These are phyloP conservation scores for Perccottus glenii DNA, from an alignment of 2,113 vertebrate species.

Conservation along the genomic window DNA sequence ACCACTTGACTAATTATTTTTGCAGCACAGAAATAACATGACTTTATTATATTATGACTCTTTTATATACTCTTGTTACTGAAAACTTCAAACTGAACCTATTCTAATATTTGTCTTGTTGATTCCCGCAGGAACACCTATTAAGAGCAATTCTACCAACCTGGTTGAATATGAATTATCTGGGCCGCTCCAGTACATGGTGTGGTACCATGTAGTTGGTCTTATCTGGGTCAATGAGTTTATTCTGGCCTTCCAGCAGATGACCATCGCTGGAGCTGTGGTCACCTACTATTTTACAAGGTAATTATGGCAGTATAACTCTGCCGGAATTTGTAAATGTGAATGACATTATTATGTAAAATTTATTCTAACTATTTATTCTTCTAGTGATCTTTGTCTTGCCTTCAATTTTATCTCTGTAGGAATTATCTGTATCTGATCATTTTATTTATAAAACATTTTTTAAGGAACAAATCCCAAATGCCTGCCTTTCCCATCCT, in stretches of 20 bases:
- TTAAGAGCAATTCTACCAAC: conserved; percentile 82
- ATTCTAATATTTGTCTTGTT: neutral
- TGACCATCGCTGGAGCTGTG: conserved; percentile 96
- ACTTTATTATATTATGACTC: neutral
- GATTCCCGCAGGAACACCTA: conserved; percentile 80
- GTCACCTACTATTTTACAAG: conserved; percentile 98
- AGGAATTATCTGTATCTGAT: neutral
- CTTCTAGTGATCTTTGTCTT: too few species aligned
- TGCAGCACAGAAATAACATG: neutral
- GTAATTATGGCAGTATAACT: conserved; percentile 60
- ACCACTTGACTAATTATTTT: too few species aligned
- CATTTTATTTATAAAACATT: neutral
- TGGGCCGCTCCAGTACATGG: conserved; percentile 90
- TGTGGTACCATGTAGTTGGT: conserved; percentile 94
- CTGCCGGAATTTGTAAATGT: neutral
- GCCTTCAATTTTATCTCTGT: too few species aligned
- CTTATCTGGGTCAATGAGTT: conserved; percentile 99
- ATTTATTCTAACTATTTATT: too few species aligned
- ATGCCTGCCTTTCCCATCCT: conserved; percentile 89
- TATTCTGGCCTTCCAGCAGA: conserved; percentile 97
- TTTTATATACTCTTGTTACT: neutral
- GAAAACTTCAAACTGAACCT: too few species aligned
- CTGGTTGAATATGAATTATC: conserved; percentile 87
- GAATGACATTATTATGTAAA: neutral
- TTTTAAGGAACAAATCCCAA: conserved; percentile 88